phyloP scores from a whole-genome alignment of 92 coral and sea anemone genomes.

The Zoanthus solanderi region DNA sequence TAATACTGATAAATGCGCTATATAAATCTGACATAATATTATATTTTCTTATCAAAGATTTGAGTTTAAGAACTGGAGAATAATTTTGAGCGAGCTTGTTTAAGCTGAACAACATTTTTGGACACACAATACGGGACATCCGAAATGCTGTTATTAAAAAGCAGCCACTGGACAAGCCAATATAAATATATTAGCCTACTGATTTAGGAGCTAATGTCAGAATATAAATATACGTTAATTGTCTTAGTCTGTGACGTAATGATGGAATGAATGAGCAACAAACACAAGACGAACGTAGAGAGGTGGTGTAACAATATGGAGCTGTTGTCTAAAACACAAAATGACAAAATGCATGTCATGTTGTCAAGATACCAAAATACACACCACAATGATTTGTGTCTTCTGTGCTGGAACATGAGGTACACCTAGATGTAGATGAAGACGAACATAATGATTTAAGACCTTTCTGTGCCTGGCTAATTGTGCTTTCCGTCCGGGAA shows the following conservation, averaged over 20 bases:
- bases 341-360: not conserved
- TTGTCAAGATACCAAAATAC: constrained; percentile 61
- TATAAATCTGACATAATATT: too few relatives aligned
- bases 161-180: too few relatives aligned
- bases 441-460: constrained; percentile 83
- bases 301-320: not conserved
- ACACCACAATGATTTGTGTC: constrained; percentile 79
- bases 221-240: not conserved
- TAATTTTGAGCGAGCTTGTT: too few relatives aligned
- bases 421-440: constrained; percentile 52
- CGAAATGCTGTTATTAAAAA: too few relatives aligned
- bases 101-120: too few relatives aligned
- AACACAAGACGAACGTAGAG: not conserved
- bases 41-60: too few relatives aligned
- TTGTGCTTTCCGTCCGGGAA: constrained; percentile 87
- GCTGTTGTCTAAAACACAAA: not conserved
- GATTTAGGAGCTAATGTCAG: not conserved
- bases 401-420: constrained; percentile 78
- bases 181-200: too few relatives aligned
- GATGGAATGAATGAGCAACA: not conserved
- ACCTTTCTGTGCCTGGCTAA: constrained; percentile 93
- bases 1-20: too few relatives aligned
- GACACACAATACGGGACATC: too few relatives aligned
- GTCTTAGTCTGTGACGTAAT: not conserved
- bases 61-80: too few relatives aligned